Conservation (phyloP, 2,797 vertebrate species). For the Lepilemur ruficaudatus region DNA sequence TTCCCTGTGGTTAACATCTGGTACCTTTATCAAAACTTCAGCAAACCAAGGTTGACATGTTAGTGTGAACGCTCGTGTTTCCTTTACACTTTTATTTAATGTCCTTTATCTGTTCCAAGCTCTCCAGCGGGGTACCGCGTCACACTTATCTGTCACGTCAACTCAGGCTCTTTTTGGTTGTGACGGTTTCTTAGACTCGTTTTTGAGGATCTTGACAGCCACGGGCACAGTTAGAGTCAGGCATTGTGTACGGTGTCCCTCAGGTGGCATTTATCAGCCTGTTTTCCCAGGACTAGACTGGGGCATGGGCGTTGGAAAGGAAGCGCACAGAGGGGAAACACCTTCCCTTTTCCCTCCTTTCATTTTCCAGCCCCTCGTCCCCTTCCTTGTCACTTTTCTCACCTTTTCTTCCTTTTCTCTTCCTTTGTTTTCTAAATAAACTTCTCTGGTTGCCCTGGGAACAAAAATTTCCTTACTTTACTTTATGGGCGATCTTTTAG, state of each 20-base stretch:
- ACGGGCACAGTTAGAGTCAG: not conserved
- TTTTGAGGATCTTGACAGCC: not conserved
- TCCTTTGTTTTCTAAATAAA: not conserved
- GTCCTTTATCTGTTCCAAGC: not conserved
- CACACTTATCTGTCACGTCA: not conserved
- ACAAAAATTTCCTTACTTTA: not conserved
- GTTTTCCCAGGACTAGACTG: not conserved
- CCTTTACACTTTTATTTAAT: not conserved
- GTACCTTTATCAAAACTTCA: not conserved
- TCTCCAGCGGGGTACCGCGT: not conserved
- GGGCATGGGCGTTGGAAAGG: not conserved
- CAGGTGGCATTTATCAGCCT: not conserved
- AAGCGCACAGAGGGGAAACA: not conserved
- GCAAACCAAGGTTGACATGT: not conserved
- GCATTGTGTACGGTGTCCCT: not conserved
- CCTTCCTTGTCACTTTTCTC: not conserved
- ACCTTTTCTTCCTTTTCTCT: not conserved
- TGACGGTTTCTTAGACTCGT: not conserved
- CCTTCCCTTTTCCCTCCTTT: not conserved
- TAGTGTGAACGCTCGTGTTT: not conserved
- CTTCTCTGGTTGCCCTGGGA: not conserved
- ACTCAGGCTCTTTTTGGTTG: not conserved
- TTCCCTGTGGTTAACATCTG: no score
- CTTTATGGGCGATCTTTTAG: not conserved
- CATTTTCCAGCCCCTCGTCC: rapidly evolving